A percentile compares a stretch with the other conserved stretches of the same genome.
These are phyloP conservation scores for Diaphora mendica DNA, from an alignment of 2,888 invertebrate genomes.

Conservation along the genomic window DNA sequence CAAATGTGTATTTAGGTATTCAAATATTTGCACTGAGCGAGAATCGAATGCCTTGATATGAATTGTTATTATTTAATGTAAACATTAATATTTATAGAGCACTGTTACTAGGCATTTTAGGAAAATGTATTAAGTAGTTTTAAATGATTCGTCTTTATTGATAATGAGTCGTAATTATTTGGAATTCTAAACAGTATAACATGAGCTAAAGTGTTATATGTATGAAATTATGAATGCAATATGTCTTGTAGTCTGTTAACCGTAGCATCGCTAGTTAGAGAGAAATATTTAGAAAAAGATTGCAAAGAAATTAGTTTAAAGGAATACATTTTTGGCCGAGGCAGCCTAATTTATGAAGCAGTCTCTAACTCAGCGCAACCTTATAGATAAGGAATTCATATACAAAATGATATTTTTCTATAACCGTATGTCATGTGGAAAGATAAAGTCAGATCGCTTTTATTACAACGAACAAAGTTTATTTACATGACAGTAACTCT, in stretches of 20 bases:
- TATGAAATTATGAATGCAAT: no score
- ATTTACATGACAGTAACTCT: slow-evolving; percentile 11
- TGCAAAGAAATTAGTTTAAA: background rate
- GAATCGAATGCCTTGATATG: no score
- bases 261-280: no score
- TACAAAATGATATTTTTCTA: slow-evolving; percentile 4
- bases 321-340: background rate
- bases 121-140: no score
- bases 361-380: background rate
- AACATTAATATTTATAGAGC: no score
- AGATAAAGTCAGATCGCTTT: slow-evolving; percentile 17
- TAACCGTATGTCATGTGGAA: slow-evolving; percentile 18
- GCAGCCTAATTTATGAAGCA: background rate
- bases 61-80: no score
- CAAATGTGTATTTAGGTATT: background rate
- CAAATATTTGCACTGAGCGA: background rate
- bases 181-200: no score
- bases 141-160: no score
- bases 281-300: background rate
- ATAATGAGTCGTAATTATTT: no score
- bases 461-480: slow-evolving; percentile 10
- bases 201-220: no score
- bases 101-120: no score
- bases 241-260: no score
- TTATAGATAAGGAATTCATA: background rate